Conservation (phyloP, 1,140 invertebrate species). For the Zaprionus inermis region DNA sequence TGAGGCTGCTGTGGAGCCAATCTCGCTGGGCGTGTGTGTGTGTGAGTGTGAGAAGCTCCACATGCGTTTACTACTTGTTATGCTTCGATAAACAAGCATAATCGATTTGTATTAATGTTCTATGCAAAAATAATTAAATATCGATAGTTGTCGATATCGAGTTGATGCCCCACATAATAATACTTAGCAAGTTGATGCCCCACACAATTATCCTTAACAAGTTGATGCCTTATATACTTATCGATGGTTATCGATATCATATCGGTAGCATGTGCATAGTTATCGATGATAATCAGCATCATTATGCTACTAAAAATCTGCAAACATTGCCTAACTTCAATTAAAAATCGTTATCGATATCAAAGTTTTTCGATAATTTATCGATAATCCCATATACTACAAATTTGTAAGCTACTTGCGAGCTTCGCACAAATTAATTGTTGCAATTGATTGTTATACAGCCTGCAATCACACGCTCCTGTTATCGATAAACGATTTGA, state of each 20-base stretch:
- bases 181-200: too few relatives aligned
- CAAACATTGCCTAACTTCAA: too few relatives aligned
- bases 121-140: background rate
- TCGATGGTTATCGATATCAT: too few relatives aligned
- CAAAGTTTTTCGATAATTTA: constrained; percentile 9
- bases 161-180: too few relatives aligned
- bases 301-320: too few relatives aligned
- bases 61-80: background rate
- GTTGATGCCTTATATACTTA: background rate
- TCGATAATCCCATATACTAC: background rate
- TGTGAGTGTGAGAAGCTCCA: background rate
- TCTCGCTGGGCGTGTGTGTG: background rate
- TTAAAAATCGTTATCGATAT: too few relatives aligned
- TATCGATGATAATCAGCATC: too few relatives aligned
- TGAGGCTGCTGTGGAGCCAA: background rate
- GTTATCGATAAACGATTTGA: background rate
- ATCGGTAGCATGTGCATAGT: too few relatives aligned
- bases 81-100: background rate
- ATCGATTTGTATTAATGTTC: too few relatives aligned
- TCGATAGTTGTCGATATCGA: background rate
- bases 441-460: background rate
- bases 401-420: background rate
- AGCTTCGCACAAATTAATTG: background rate
- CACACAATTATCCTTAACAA: background rate
- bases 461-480: too few relatives aligned